Conservation (phyloP, 2,888 invertebrate species). For the Ariolimax columbianus region DNA sequence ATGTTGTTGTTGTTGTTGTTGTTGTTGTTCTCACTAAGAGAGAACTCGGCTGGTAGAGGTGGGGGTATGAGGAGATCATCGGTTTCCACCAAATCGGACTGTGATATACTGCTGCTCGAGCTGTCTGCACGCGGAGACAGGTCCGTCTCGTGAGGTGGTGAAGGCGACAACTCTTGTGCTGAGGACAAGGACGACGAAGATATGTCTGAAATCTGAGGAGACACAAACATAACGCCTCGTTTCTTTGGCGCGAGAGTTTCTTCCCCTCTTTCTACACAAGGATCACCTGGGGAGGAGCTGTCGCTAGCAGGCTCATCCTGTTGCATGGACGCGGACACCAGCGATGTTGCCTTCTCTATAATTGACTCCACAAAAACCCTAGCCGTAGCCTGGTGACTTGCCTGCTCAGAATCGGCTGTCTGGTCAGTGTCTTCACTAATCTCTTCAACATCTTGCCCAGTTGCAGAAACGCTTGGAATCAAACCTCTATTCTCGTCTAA, state of each 20-base stretch:
- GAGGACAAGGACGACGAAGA: slow-evolving; percentile 28
- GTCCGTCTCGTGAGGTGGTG: slow-evolving; percentile 20
- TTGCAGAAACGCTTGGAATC: neutral
- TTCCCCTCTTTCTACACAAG: slow-evolving; percentile 51
- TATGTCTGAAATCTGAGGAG: slow-evolving; percentile 47
- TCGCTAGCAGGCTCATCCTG: slow-evolving; percentile 24
- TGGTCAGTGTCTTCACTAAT: neutral
- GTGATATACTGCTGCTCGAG: slow-evolving; percentile 36
- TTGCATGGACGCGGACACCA: slow-evolving; percentile 18
- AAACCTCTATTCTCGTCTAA: slow-evolving; percentile 11
- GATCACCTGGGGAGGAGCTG: slow-evolving; percentile 8
- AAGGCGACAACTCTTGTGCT: slow-evolving; percentile 11
- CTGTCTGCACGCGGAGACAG: slow-evolving; percentile 30
- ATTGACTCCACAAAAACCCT: slow-evolving; percentile 41
- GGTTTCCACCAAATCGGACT: slow-evolving; percentile 20
- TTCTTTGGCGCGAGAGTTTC: slow-evolving; percentile 46
- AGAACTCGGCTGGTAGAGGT: neutral
- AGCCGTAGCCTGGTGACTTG: slow-evolving; percentile 34
- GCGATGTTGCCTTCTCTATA: slow-evolving; percentile 44
- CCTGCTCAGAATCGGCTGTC: neutral
- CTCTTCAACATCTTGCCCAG: neutral
- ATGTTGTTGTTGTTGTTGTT: slow-evolving; percentile 43
- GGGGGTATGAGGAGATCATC: slow-evolving; percentile 32
- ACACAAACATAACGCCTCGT: slow-evolving; percentile 49
- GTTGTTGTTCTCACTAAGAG: neutral